Evolutionary conservation across 2,113 vertebrate species (phyloP).

Genomic region (Mellivora capensis): DNA sequence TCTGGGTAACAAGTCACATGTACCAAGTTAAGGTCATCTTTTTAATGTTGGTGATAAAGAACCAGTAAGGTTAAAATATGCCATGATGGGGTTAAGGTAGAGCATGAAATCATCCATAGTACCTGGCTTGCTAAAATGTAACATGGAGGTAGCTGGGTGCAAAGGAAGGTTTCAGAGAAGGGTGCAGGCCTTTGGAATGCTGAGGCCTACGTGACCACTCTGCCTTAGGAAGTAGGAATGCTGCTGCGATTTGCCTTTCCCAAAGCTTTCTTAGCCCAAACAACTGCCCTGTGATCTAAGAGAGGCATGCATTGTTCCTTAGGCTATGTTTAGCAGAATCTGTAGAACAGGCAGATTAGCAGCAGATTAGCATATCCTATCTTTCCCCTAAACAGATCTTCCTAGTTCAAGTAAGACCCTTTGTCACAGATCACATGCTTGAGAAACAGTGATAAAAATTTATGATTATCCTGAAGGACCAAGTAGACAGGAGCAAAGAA

Average conservation of each 20-base stretch:
- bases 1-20: conserved; percentile 25
- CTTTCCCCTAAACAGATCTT: not conserved
- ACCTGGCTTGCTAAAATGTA: too few relatives aligned
- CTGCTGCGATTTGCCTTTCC: too few relatives aligned
- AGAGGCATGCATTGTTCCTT: not conserved
- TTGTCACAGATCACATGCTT: not conserved
- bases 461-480: not conserved
- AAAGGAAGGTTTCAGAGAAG: too few relatives aligned
- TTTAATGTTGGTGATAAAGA: conserved; percentile 52
- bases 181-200: too few relatives aligned
- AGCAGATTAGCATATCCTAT: not conserved
- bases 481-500: not conserved
- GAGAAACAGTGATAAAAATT: not conserved
- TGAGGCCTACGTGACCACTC: too few relatives aligned
- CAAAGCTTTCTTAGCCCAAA: too few relatives aligned
- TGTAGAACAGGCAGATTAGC: not conserved
- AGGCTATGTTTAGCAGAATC: not conserved
- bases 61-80: conserved; percentile 38
- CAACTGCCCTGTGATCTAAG: too few relatives aligned
- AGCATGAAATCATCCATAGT: too few relatives aligned
- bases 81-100: not conserved
- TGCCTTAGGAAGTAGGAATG: too few relatives aligned
- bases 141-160: too few relatives aligned
- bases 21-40: conserved; percentile 2
- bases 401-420: not conserved